A percentile compares a stretch with the other conserved stretches of the same genome.
phyloP scores from a whole-genome alignment of 1,140 invertebrate species.

The Drosophila pallidifrons region DNA sequence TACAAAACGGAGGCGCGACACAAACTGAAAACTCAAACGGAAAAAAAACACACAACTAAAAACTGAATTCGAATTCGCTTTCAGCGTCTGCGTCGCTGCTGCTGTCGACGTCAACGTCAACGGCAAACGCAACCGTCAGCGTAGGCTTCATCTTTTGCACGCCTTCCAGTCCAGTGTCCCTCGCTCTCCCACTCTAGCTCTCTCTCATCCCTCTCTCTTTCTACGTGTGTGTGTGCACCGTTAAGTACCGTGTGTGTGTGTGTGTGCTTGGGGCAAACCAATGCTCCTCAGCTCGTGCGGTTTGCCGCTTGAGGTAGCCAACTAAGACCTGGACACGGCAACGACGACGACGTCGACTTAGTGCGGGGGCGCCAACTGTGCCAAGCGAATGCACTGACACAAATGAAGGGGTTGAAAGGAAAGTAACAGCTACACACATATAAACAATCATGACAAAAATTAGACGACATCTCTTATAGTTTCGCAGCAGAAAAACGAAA shows the following conservation, averaged over 20 bases:
- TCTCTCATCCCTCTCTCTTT: background rate
- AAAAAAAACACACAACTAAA: constrained; percentile 58
- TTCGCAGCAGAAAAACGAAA: too few species aligned
- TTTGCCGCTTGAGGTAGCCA: constrained; percentile 23
- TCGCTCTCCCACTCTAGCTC: background rate
- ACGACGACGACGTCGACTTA: background rate
- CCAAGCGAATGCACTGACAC: background rate
- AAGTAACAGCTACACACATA: background rate
- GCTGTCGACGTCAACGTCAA: too few species aligned
- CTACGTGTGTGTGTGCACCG: constrained; percentile 15
- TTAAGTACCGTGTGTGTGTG: constrained; percentile 1
- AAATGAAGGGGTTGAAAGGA: background rate
- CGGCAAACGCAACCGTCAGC: too few species aligned
- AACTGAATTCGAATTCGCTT: constrained; percentile 80
- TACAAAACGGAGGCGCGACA: constrained; percentile 83
- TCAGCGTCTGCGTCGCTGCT: constrained; percentile 32
- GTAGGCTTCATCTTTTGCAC: too few species aligned
- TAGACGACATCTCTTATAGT: too few species aligned
- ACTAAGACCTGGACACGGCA: background rate
- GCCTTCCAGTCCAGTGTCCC: background rate
- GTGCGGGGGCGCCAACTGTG: constrained; percentile 7
- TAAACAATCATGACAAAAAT: too few species aligned
- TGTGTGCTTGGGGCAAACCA: constrained; percentile 13
- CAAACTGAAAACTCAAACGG: constrained; percentile 75
- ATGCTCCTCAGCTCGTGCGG: background rate